phyloP scores from a whole-genome alignment of 2,888 invertebrate genomes.

The Peribatodes rhomboidaria region DNA sequence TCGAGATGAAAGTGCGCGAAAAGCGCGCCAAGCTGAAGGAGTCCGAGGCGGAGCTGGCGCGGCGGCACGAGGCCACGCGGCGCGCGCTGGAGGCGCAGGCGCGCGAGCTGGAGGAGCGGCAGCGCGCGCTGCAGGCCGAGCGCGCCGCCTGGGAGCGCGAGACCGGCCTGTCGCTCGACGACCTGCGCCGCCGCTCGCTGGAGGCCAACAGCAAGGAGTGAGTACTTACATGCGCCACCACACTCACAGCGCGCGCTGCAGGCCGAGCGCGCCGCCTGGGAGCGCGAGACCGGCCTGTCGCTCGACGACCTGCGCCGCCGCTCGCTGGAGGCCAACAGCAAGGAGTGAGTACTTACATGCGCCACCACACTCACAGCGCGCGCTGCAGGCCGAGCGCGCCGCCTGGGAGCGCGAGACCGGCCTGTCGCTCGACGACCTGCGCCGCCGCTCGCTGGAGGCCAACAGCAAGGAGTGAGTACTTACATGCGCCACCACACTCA shows the following conservation, averaged over 20 bases:
- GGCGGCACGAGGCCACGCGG: slow-evolving; percentile 93
- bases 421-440: slow-evolving; percentile 95
- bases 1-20: slow-evolving; percentile 98
- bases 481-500: background rate
- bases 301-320: slow-evolving; percentile 95
- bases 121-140: slow-evolving; percentile 94
- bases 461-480: slow-evolving; percentile 94
- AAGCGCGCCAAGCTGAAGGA: slow-evolving; percentile 98
- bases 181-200: slow-evolving; percentile 93
- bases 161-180: slow-evolving; percentile 95
- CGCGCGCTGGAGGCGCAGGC: slow-evolving; percentile 95
- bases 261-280: slow-evolving; percentile 95
- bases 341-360: slow-evolving; percentile 89
- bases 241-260: slow-evolving; percentile 91
- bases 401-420: slow-evolving; percentile 97
- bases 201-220: slow-evolving; percentile 96
- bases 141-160: slow-evolving; percentile 96
- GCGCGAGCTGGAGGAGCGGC: slow-evolving; percentile 96
- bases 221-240: slow-evolving; percentile 67
- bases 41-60: slow-evolving; percentile 96
- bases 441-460: slow-evolving; percentile 94
- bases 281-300: slow-evolving; percentile 95
- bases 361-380: slow-evolving; percentile 89
- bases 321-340: slow-evolving; percentile 95
- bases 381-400: slow-evolving; percentile 94